Evolutionary conservation across 2,888 invertebrate genomes (phyloP), one percentile per base, ranked within the genome.

Genomic region (Drosophila acutilabella): DNA sequence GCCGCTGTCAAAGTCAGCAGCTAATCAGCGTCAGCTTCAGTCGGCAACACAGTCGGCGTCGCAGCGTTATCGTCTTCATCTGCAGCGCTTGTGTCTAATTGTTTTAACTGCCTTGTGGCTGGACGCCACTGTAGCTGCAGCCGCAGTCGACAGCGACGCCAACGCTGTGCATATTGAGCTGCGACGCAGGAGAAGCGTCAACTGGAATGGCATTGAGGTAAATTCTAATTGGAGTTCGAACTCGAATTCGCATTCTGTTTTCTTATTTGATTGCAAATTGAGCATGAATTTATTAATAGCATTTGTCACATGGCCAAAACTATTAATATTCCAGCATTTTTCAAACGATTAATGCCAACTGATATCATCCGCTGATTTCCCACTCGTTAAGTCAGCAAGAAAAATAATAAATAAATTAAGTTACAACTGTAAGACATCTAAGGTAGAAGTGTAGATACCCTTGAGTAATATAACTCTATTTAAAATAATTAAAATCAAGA

Each of bases 171-270:
- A 88, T 74, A 90, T 92, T 57, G 90, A 89, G 81, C 83, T 92
- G 80, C 90, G 90, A 64, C 91, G 90, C 81, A 90, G 90, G 74
- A 89, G 89, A 65, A 90, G 89, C 81, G 80, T 92, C 59, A 83
- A 84, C 48, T 76, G 89, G 60, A 90, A 92, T 84, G 91, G 91
- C 82, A 80, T 90, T 82, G 90, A 92, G 92, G 92, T 92, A 75
- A 90, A 54, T 45, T 38, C 56, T 45, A 13, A 13, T 36, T 36
- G 1, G 4, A 36, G 4, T 36, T 36, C 13, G 30, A 30, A 23
- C 6, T 23, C 23, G 6, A 23, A 23, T 23, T 23, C 23, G 23
- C 33, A 33, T 33, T 33, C 33, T 23, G 7, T 13, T 51, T 61
- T 53, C 26, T 41, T 40, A 42, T 59, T 75, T 59, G 44, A 64